phyloP scores from a whole-genome alignment of 2,888 invertebrate genomes.

The Agelastica alni region DNA sequence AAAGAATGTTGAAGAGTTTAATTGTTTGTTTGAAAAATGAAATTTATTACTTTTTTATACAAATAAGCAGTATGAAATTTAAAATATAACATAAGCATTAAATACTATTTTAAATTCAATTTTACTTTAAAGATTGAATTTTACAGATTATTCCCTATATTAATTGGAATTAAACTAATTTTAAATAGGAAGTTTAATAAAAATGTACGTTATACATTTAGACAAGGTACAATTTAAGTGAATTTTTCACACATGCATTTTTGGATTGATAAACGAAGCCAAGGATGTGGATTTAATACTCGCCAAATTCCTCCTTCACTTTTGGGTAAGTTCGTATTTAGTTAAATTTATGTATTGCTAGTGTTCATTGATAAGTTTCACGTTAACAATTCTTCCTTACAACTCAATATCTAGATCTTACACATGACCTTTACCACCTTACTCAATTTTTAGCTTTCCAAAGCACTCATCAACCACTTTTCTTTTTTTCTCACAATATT shows the following conservation, averaged over 20 bases:
- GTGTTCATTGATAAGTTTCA: too few species aligned
- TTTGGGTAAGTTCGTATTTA: constrained; percentile 54
- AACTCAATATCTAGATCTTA: too few species aligned
- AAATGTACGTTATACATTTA: neutral
- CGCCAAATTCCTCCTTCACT: constrained; percentile 71
- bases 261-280: constrained; percentile 84
- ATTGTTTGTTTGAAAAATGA: neutral
- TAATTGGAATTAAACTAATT: neutral
- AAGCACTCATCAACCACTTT: too few species aligned
- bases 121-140: neutral
- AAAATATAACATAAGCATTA: neutral
- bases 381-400: too few species aligned
- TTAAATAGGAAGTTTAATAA: neutral
- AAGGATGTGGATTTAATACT: constrained; percentile 74
- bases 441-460: too few species aligned
- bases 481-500: too few species aligned
- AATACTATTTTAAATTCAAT: neutral
- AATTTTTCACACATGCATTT: constrained; percentile 70
- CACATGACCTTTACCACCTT: too few species aligned
- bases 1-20: neutral
- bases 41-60: neutral
- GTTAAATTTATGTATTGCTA: neutral
- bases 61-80: neutral
- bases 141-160: neutral
- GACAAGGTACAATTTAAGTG: neutral